Evolutionary conservation across 2,888 invertebrate species (phyloP).

Genomic region (Hecatera dysodea): DNA sequence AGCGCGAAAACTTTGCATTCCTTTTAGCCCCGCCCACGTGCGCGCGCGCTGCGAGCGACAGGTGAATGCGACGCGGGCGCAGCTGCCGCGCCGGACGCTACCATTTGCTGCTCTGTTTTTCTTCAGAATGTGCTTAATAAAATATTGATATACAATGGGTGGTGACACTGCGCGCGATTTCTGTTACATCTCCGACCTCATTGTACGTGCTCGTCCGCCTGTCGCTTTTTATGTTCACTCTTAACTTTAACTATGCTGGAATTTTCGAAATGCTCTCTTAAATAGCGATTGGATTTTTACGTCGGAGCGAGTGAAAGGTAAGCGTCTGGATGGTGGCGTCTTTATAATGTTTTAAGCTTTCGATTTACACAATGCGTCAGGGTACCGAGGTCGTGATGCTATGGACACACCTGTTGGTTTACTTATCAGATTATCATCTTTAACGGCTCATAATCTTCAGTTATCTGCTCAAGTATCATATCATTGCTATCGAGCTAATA

Average conservation of each 20-base stretch:
- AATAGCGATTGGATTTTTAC: constrained; percentile 57
- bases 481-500: constrained; percentile 23
- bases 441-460: constrained; percentile 34
- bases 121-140: constrained; percentile 83
- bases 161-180: constrained; percentile 79
- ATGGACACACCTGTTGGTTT: constrained; percentile 30
- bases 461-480: constrained; percentile 32
- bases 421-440: constrained; percentile 27
- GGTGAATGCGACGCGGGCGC: constrained; percentile 87
- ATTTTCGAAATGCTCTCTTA: constrained; percentile 53
- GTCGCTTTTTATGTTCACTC: constrained; percentile 64
- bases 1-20: constrained; percentile 84
- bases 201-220: constrained; percentile 71
- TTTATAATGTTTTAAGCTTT: constrained; percentile 49
- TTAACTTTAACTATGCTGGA: constrained; percentile 54
- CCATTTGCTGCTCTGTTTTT: constrained; percentile 84
- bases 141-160: constrained; percentile 87
- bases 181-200: constrained; percentile 73
- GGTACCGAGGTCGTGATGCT: constrained; percentile 40
- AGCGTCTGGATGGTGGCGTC: constrained; percentile 32
- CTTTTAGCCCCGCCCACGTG: constrained; percentile 86
- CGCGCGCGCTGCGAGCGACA: constrained; percentile 83
- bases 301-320: constrained; percentile 53
- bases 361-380: constrained; percentile 48
- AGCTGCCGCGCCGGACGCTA: constrained; percentile 80